phyloP scores from a whole-genome alignment of 2,113 vertebrate species.

The Tenebrosternarchus preto region DNA sequence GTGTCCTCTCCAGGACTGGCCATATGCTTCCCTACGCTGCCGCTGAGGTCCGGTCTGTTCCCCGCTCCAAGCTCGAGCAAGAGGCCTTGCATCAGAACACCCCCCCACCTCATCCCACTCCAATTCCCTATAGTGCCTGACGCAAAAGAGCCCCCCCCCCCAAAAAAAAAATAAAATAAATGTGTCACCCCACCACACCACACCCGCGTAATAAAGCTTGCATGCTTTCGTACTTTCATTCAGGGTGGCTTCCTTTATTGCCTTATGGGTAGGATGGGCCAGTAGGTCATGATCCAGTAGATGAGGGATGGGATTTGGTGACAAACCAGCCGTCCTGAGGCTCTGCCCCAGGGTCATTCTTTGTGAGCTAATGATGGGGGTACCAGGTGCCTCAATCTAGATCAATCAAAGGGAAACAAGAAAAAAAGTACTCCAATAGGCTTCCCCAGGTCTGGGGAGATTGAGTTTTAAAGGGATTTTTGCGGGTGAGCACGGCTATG shows the following conservation, averaged over 20 bases:
- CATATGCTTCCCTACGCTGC: conserved; percentile 49
- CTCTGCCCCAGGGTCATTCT: conserved; percentile 23
- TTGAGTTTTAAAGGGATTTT: conserved; percentile 17
- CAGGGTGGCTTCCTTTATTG: conserved; percentile 28
- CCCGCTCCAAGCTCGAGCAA: not conserved
- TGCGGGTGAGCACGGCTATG: not conserved
- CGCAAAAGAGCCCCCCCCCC: not conserved
- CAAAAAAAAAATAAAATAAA: too few species aligned
- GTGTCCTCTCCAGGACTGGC: conserved; percentile 31
- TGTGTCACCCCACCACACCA: too few species aligned
- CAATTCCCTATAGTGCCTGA: not conserved
- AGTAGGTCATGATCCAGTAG: conserved; percentile 26
- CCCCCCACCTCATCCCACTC: not conserved
- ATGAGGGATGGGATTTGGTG: conserved; percentile 48
- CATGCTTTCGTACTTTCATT: too few species aligned
- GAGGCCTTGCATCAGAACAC: not conserved
- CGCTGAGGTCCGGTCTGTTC: conserved; percentile 16
- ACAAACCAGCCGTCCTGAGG: conserved; percentile 52
- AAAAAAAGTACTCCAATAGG: conserved; percentile 33
- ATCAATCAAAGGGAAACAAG: conserved; percentile 54
- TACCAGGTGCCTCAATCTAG: conserved; percentile 41
- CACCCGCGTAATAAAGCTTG: too few species aligned
- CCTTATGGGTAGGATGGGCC: not conserved
- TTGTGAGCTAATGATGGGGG: conserved; percentile 49
- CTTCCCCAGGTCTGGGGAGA: conserved; percentile 14